phyloP scores from a whole-genome alignment of 2,113 vertebrate genomes.

The Python bivittatus region DNA sequence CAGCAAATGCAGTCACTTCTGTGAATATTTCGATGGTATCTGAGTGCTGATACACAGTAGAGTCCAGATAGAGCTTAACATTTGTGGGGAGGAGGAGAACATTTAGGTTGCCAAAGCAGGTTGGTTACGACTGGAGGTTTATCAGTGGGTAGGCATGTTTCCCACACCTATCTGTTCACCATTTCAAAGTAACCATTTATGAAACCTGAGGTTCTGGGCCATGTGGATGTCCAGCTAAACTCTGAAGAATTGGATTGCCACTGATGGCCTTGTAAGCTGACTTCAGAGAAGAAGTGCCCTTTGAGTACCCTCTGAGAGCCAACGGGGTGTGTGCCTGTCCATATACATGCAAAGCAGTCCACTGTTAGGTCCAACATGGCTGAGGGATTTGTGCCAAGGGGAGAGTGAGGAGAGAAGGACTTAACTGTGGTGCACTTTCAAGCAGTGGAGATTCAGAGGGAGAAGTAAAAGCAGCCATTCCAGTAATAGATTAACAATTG shows the following conservation, averaged over 20 bases:
- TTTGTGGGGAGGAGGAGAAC: background rate
- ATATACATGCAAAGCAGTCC: background rate
- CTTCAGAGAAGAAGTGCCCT: background rate
- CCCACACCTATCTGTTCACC: background rate
- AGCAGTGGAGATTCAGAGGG: background rate
- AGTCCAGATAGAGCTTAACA: background rate
- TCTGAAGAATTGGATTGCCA: background rate
- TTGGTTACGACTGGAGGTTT: background rate
- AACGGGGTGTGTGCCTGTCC: background rate
- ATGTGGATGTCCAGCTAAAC: too few species aligned
- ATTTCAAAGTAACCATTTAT: background rate
- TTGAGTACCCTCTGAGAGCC: too few species aligned
- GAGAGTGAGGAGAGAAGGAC: too few species aligned
- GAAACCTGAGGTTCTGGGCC: background rate
- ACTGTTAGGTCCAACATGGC: too few species aligned
- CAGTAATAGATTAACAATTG: background rate
- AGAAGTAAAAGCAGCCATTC: background rate
- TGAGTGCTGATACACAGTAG: background rate
- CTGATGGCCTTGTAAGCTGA: too few species aligned
- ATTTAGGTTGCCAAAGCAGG: background rate
- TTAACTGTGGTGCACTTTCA: background rate
- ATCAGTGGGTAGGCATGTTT: background rate
- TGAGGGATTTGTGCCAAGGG: too few species aligned
- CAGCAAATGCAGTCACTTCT: background rate
- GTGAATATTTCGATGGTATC: background rate